Base-by-base conservation (phyloP, 2,888 invertebrate species). In the Cheilosia scutellata region DNA sequence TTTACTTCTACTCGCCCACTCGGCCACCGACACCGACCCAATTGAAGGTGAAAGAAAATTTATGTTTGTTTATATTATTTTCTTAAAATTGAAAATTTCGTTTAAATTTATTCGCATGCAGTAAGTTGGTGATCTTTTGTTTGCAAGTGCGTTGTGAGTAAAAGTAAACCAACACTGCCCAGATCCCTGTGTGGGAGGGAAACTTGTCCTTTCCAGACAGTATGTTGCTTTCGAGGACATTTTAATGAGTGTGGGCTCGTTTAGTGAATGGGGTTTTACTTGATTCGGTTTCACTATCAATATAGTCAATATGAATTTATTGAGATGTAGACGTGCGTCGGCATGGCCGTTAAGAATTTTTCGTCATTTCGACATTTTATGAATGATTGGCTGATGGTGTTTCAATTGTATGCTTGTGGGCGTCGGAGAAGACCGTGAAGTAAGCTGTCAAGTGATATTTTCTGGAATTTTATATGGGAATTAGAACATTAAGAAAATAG, bases 181-280 rank as follows among this genome's bases (percentile, higher is more conserved):
- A 13, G 5, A 11, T 11, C 11, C 1, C n/a, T 9, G 16, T 29
- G 80, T 74, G 37, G 62, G 49, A 63, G 75, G 7, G 42, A 62
- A 70, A 76, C 70, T 77, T 77, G 82, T 82, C 82, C 82, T 82
- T 77, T 72, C 72, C 37, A 37, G 37, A 62, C 57, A 44, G 44
- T n/a, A n/a, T 20, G 20, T 31, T 66, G 20, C 13, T 60, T 47
- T 76, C 58, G 82, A 82, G 82, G 77, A 82, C 72, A 49, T 71
- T 65, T 40, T 16, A 33, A 51, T 29, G 55, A 63, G 47, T 62
- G 77, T 72, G 71, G 71, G 82, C 51, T 76, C 20, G 13, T 9
- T 49, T 33, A 7, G 40, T 72, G 71, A 71, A 76, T 77, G 63
- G 25, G 37, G 49, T 40, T 49, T 40, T 42, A 51, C 51, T 78